Conservation (phyloP, 2,888 invertebrate species). For the Pristionchus japonicus region DNA sequence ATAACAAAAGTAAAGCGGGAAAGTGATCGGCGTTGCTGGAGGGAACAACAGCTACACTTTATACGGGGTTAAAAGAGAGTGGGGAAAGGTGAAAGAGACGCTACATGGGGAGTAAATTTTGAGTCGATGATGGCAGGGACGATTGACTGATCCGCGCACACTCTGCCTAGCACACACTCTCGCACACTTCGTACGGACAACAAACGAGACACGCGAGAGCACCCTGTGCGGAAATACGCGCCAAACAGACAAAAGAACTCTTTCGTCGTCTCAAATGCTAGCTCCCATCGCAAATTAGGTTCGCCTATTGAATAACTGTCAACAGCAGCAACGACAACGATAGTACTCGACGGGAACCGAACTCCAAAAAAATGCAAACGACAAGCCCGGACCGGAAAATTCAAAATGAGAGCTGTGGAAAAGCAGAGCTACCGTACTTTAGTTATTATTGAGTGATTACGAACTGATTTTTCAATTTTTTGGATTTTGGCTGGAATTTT, state of each 20-base stretch:
- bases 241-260: background rate
- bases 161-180: background rate
- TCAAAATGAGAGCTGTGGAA: no score
- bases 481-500: no score
- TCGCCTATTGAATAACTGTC: no score
- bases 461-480: no score
- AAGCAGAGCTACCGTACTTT: no score
- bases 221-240: background rate
- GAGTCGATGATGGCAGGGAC: slow-evolving; percentile 7
- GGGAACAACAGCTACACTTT: background rate
- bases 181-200: background rate
- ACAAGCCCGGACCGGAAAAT: no score
- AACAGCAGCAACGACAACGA: no score
- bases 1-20: background rate
- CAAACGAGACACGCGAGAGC: slow-evolving; percentile 1
- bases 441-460: no score
- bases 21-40: background rate
- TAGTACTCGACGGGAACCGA: no score
- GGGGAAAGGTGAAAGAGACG: background rate
- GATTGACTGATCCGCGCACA: slow-evolving; percentile 4
- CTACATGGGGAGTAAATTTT: background rate
- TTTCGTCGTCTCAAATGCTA: no score
- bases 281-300: no score
- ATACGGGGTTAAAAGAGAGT: background rate
- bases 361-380: no score